Evolutionary conservation across 2,113 vertebrate species (phyloP).

Genomic region (Laticauda laticaudata): DNA sequence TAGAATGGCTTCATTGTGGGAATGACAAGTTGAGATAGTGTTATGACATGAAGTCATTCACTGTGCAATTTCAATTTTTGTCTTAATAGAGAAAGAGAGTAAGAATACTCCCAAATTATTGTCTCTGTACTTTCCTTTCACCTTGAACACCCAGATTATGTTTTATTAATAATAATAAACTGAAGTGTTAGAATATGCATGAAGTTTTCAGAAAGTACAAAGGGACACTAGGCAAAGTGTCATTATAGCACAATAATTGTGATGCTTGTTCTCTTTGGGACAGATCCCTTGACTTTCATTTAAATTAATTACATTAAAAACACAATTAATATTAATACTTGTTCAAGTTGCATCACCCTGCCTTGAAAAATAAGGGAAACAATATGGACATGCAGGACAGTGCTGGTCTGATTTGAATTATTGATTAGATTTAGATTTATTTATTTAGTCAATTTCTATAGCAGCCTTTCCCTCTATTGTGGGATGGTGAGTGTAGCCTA

Average conservation of each 20-base stretch:
- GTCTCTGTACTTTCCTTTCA: background rate
- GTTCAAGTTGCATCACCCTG: background rate
- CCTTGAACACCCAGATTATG: slow-evolving; percentile 4
- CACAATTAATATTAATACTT: slow-evolving; percentile 10
- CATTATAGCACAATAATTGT: background rate
- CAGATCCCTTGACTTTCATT: slow-evolving; percentile 7
- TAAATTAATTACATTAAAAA: background rate
- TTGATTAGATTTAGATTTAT: background rate
- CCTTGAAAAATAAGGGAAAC: background rate
- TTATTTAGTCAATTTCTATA: background rate
- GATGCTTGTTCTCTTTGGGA: background rate
- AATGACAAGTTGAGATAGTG: background rate
- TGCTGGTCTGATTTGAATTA: background rate
- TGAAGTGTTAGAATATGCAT: background rate
- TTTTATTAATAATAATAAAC: slow-evolving; percentile 9
- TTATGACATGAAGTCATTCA: background rate
- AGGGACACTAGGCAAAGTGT: background rate
- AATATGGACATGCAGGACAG: background rate
- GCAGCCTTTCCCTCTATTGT: background rate
- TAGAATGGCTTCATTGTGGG: no score
- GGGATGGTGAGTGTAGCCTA: background rate
- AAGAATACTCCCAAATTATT: background rate
- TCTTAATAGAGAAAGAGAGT: background rate
- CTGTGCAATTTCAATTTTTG: background rate
- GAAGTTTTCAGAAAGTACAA: background rate